A percentile compares a stretch with the other conserved stretches of the same genome.
Evolutionary conservation across 2,888 invertebrate species (phyloP).

Genomic region (Lapara coniferarum): DNA sequence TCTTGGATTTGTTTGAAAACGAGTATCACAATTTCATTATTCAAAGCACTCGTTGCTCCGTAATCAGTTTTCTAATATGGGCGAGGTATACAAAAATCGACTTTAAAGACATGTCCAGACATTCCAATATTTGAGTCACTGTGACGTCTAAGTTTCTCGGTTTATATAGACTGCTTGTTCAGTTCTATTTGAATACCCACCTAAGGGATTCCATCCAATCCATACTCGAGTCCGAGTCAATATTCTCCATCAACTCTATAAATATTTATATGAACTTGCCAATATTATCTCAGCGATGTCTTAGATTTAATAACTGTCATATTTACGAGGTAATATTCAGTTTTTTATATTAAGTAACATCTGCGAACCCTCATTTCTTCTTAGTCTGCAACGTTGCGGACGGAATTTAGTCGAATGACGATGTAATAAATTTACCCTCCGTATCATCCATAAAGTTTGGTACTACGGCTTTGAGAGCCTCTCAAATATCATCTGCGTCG

Average conservation of each 20-base stretch:
- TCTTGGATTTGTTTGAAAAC: not conserved
- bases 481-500: constrained; percentile 37
- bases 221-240: constrained; percentile 23
- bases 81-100: not conserved
- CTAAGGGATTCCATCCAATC: constrained; percentile 43
- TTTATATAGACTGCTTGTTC: constrained; percentile 31
- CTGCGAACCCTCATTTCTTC: constrained; percentile 67
- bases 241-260: constrained; percentile 6
- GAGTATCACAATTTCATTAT: too few species aligned
- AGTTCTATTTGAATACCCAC: constrained; percentile 42
- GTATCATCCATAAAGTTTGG: constrained; percentile 68
- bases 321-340: constrained; percentile 60
- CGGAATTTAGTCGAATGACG: constrained; percentile 69
- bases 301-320: constrained; percentile 61
- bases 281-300: constrained; percentile 31
- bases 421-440: constrained; percentile 67
- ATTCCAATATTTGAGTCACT: constrained; percentile 18
- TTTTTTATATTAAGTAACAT: constrained; percentile 53
- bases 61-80: not conserved
- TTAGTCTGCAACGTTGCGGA: constrained; percentile 60
- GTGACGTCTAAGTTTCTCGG: constrained; percentile 41
- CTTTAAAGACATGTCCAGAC: not conserved
- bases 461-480: constrained; percentile 39
- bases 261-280: not conserved
- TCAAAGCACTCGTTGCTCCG: not conserved